These are phyloP conservation scores for Pteruthius melanotis DNA, from an alignment of 2,113 vertebrate species.

Conservation along the genomic window DNA sequence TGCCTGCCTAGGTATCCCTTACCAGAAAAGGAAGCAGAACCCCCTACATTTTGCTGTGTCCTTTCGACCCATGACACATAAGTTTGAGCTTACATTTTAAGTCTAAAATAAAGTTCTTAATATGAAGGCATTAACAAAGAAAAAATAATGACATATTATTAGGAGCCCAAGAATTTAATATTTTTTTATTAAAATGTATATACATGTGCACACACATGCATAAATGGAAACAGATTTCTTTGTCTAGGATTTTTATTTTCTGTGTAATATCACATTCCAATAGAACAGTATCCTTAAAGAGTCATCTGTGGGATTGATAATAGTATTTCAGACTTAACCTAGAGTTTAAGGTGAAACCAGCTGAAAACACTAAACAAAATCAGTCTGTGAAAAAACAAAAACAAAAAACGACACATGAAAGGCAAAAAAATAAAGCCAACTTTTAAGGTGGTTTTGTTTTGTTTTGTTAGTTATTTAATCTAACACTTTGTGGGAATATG, in stretches of 20 bases:
- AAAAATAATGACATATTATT: neutral
- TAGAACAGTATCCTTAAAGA: neutral
- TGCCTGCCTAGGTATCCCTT: neutral
- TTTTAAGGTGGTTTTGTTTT: neutral
- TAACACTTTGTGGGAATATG: neutral
- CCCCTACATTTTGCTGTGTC: neutral
- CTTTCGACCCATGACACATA: neutral
- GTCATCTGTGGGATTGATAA: neutral
- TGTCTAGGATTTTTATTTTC: neutral
- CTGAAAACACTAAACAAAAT: neutral
- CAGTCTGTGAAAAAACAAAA: no score
- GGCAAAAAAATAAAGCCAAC: neutral
- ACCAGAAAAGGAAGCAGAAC: neutral
- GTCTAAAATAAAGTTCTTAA: neutral
- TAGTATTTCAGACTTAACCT: neutral
- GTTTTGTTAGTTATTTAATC: neutral
- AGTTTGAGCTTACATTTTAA: neutral
- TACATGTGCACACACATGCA: neutral
- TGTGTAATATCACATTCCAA: neutral
- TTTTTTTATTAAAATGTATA: neutral
- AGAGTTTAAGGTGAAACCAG: neutral
- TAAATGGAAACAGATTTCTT: neutral
- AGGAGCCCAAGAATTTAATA: neutral
- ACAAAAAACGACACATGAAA: neutral
- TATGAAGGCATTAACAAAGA: neutral